These are phyloP conservation scores for Mohoua ochrocephala DNA, from an alignment of 2,113 vertebrate species.

Conservation along the genomic window DNA sequence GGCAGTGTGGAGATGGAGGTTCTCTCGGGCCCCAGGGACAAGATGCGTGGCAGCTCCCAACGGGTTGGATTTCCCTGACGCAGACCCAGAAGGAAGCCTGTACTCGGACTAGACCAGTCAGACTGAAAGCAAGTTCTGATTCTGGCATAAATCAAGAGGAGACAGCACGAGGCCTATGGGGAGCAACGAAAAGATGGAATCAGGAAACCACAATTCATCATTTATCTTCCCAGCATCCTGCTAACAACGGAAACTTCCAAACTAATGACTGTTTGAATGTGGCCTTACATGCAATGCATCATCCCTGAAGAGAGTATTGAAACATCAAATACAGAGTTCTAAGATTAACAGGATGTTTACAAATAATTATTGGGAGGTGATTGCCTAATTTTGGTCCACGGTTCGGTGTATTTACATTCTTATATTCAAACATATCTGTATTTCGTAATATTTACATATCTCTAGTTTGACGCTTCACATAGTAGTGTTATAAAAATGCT, in stretches of 20 bases:
- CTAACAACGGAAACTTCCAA: not conserved
- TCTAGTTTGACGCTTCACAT: not conserved
- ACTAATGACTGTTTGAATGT: constrained; percentile 17
- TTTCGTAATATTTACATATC: not conserved
- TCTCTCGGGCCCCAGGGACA: not conserved
- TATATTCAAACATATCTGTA: not conserved
- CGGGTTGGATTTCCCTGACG: not conserved
- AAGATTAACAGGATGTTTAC: constrained; percentile 2
- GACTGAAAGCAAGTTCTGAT: not conserved
- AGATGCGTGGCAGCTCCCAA: not conserved
- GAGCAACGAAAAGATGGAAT: constrained; percentile 21
- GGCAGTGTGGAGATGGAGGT: not conserved
- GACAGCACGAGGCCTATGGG: not conserved
- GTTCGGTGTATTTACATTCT: not conserved
- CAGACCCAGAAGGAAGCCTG: not conserved
- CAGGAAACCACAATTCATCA: constrained; percentile 27
- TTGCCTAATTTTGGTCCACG: not conserved
- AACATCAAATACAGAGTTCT: not conserved
- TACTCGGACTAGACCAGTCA: not conserved
- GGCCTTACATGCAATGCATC: not conserved
- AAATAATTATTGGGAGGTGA: constrained; percentile 25
- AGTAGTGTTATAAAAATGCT: not conserved
- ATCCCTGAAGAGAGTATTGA: not conserved
- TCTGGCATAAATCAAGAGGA: constrained; percentile 35
- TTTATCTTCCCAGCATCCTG: constrained; percentile 1